Evolutionary conservation across 2,113 vertebrate species (phyloP).

Genomic region (Microcebus murinus): DNA sequence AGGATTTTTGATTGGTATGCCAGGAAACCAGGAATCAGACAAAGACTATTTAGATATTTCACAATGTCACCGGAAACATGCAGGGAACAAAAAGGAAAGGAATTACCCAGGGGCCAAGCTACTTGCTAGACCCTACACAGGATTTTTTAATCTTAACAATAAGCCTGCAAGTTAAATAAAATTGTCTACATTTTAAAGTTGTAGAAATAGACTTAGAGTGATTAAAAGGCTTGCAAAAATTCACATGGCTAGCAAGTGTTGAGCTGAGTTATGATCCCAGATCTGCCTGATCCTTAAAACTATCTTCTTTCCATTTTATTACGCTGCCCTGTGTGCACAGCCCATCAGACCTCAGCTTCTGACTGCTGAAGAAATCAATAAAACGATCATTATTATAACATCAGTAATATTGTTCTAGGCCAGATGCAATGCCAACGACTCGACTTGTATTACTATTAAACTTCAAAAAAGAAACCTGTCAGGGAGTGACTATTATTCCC

Average conservation of each 20-base stretch:
- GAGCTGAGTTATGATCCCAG: neutral
- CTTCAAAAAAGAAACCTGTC: neutral
- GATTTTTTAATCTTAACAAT: neutral
- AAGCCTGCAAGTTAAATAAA: neutral
- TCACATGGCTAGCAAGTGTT: neutral
- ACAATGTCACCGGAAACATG: neutral
- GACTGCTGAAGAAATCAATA: slow-evolving; percentile 19
- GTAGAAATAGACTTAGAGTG: neutral
- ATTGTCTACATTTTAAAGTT: neutral
- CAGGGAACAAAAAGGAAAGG: neutral
- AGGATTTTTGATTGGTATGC: neutral
- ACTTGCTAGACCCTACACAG: neutral
- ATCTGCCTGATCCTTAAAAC: neutral
- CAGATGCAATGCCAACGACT: neutral
- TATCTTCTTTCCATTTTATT: neutral
- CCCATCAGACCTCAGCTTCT: neutral
- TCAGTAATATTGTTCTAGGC: neutral
- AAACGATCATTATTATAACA: neutral
- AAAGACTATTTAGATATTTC: neutral
- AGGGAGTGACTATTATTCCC: neutral
- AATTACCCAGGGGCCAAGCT: neutral
- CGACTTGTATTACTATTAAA: neutral
- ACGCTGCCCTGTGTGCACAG: neutral
- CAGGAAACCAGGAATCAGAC: neutral
- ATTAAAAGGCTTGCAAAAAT: neutral